Evolutionary conservation across 2,797 vertebrate species (phyloP).

Genomic region (Chelidonichthys spinosus): DNA sequence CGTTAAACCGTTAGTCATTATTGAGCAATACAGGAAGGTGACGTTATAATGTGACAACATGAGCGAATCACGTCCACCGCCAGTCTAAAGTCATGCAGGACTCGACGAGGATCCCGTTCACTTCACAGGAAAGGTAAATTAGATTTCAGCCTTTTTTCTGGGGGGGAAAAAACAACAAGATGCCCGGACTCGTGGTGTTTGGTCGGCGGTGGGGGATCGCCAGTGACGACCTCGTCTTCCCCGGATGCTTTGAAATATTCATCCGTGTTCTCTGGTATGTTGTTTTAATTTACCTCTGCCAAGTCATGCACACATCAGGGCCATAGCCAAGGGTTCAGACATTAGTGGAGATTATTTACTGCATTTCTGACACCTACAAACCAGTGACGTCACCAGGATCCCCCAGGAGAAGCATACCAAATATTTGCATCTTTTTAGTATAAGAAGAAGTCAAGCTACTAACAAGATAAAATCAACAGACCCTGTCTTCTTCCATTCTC

Average conservation of each 20-base stretch:
- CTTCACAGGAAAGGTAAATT: neutral
- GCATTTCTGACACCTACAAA: no score
- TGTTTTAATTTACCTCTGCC: no score
- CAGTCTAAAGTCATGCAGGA: constrained; percentile 39
- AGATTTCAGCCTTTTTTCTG: neutral
- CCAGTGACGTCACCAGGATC: no score
- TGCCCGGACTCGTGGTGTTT: constrained; percentile 92
- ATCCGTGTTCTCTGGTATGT: constrained; percentile 90
- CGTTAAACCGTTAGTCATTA: neutral
- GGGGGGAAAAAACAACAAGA: constrained; percentile 53
- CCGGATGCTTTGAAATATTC: constrained; percentile 90
- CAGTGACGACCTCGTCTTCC: constrained; percentile 95
- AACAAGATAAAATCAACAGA: no score
- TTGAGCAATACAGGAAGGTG: constrained; percentile 16
- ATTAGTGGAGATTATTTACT: no score
- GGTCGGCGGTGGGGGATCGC: constrained; percentile 95
- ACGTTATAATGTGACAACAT: neutral
- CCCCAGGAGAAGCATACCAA: no score
- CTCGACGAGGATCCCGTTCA: neutral
- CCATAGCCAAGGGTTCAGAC: no score
- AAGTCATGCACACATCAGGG: no score
- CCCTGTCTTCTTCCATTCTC: no score
- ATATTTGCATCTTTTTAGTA: no score
- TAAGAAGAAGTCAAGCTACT: no score
- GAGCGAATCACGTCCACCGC: neutral